A percentile compares a stretch with the other conserved stretches of the same genome.
Evolutionary conservation across 1,140 invertebrate genomes (phyloP).

Genomic region (Parasteatoda tepidariorum): DNA sequence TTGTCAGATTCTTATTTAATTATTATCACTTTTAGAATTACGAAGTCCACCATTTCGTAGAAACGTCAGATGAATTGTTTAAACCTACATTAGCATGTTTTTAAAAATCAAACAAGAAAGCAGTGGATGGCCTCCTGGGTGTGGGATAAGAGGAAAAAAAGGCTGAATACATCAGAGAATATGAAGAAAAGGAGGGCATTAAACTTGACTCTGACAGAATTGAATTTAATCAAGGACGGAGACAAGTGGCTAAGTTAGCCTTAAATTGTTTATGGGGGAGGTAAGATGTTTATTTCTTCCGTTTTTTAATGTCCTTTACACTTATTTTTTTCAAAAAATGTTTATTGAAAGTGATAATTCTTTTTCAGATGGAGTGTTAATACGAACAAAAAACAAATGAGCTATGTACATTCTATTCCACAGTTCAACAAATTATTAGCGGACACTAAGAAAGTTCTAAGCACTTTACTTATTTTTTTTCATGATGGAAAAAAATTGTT

Average conservation of each 20-base stretch:
- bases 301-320: background rate
- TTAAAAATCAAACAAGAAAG: slow-evolving; percentile 22
- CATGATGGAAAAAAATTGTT: too few species aligned
- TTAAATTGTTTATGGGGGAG: background rate
- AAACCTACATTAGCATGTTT: slow-evolving; percentile 12
- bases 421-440: background rate
- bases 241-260: background rate
- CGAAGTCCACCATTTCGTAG: background rate
- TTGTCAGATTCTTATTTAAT: background rate
- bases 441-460: background rate
- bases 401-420: background rate
- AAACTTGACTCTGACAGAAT: background rate
- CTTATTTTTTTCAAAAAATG: background rate
- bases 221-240: background rate
- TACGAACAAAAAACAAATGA: background rate
- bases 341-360: background rate
- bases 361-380: background rate
- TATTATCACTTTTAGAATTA: background rate
- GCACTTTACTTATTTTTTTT: background rate
- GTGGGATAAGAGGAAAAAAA: background rate
- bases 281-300: too few species aligned
- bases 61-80: background rate
- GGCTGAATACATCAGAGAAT: background rate
- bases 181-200: background rate
- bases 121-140: background rate